Percentiles rank a stretch among this genome's conserved stretches.
Conservation (phyloP, 2,888 invertebrate species). For the Callimorpha dominula region DNA sequence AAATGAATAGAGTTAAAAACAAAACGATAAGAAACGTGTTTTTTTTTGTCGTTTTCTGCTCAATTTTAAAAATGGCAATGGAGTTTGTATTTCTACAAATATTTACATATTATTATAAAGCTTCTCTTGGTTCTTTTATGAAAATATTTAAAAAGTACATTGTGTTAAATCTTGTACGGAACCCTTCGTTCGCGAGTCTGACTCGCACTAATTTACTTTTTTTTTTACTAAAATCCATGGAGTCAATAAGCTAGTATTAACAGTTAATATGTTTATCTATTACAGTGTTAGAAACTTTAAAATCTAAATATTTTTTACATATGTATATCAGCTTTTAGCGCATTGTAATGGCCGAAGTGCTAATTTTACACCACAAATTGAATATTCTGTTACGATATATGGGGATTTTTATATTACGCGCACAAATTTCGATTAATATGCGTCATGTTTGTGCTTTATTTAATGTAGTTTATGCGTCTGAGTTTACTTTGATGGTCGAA, state of each 20-base stretch:
- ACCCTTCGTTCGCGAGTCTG: too few species aligned
- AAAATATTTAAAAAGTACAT: too few species aligned
- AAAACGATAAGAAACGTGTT: too few species aligned
- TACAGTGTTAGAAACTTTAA: background rate
- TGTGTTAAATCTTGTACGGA: too few species aligned
- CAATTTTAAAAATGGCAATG: too few species aligned
- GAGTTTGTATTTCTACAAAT: too few species aligned
- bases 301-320: slow-evolving; percentile 10
- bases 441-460: slow-evolving; percentile 37
- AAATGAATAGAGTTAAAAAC: too few species aligned
- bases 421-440: slow-evolving; percentile 47
- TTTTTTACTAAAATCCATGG: background rate
- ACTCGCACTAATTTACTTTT: background rate
- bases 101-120: too few species aligned
- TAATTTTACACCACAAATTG: slow-evolving; percentile 65
- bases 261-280: background rate
- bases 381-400: slow-evolving; percentile 54
- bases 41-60: too few species aligned
- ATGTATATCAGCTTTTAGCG: slow-evolving; percentile 11
- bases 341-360: slow-evolving; percentile 46
- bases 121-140: too few species aligned
- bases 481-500: slow-evolving; percentile 18
- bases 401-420: slow-evolving; percentile 42
- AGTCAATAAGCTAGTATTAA: background rate
- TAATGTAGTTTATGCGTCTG: slow-evolving; percentile 33